phyloP scores from a whole-genome alignment of 2,113 vertebrate genomes.

The Motacilla tschutschensis region DNA sequence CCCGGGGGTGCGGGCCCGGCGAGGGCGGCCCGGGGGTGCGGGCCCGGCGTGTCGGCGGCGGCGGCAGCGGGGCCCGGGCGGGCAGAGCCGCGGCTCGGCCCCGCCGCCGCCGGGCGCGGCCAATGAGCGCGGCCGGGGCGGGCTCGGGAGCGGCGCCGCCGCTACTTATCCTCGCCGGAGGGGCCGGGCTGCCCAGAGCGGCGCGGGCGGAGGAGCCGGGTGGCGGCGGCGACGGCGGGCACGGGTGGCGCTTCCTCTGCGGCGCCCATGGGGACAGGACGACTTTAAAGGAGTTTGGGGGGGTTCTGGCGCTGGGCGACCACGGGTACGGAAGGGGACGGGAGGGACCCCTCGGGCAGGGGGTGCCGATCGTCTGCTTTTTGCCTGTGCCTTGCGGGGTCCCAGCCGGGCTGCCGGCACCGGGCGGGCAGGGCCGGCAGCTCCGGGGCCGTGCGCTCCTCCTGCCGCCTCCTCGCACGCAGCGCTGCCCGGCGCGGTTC shows the following conservation, averaged over 20 bases:
- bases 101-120: neutral
- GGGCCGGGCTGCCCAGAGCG: neutral
- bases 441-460: neutral
- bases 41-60: neutral
- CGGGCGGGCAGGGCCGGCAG: neutral
- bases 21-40: too few species aligned
- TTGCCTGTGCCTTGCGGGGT: neutral
- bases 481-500: neutral
- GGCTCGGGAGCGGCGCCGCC: neutral
- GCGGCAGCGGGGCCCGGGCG: neutral
- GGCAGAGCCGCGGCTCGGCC: neutral
- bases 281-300: constrained; percentile 76
- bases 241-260: neutral
- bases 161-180: constrained; percentile 62
- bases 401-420: neutral
- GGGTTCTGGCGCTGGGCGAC: constrained; percentile 66
- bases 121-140: constrained; percentile 65
- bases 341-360: neutral
- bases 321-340: constrained; percentile 58
- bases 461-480: neutral
- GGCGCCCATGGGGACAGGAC: constrained; percentile 73
- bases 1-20: too few species aligned
- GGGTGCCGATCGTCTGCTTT: neutral
- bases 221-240: neutral
- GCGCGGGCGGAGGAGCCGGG: neutral